phyloP scores from a whole-genome alignment of 2,113 vertebrate genomes.

The Lagopus leucura region DNA sequence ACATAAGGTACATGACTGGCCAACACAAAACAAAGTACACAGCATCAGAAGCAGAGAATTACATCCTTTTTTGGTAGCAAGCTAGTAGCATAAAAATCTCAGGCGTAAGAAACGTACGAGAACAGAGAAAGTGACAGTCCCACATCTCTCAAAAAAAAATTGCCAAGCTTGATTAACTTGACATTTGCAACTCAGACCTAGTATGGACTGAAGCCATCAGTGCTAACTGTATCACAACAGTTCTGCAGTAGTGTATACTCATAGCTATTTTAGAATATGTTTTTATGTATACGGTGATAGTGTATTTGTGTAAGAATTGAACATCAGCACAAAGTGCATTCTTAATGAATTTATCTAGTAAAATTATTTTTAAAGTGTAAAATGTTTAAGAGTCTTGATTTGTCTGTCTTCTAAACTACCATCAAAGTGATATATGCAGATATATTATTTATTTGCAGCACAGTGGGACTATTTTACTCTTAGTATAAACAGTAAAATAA shows the following conservation, averaged over 20 bases:
- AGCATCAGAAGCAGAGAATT: neutral
- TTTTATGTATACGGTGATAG: neutral
- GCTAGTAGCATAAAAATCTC: neutral
- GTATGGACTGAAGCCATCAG: neutral
- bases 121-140: neutral
- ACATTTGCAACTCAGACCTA: neutral
- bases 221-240: neutral
- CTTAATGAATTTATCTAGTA: neutral
- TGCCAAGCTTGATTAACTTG: neutral
- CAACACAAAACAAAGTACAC: neutral
- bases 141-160: neutral
- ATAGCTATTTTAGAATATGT: neutral
- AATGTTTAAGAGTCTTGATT: neutral
- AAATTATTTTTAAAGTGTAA: neutral
- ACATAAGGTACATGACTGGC: neutral
- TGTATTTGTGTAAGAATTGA: neutral
- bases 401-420: neutral
- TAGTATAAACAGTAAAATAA: neutral
- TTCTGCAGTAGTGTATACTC: neutral
- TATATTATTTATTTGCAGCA: neutral
- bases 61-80: rapidly evolving
- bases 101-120: neutral
- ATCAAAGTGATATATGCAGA: neutral
- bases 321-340: neutral
- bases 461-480: neutral